phyloP scores from a whole-genome alignment of 37 sponge, comb jelly and placozoan species.

The Halichondria panicea region DNA sequence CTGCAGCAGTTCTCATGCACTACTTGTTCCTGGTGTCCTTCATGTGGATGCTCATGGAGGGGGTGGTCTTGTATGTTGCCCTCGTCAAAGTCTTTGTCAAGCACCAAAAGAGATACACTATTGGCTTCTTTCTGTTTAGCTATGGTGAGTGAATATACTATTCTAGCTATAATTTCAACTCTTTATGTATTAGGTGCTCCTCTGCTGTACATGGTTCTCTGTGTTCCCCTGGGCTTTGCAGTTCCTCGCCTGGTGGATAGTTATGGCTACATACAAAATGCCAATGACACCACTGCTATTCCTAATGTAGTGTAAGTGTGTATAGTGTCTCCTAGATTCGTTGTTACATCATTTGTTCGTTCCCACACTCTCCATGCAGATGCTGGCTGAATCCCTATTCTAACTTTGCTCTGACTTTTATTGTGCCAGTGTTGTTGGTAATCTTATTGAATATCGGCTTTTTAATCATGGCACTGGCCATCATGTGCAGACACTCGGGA shows the following conservation, averaged over 20 bases:
- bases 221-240: conserved; percentile 20
- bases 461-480: conserved; percentile 51
- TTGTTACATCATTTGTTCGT: neutral
- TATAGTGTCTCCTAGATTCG: no score
- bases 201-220: conserved; percentile 22
- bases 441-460: conserved; percentile 47
- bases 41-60: conserved; percentile 90
- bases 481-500: conserved; percentile 49
- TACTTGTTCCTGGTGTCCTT: conserved; percentile 59
- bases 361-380: conserved; percentile 4
- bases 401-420: conserved; percentile 55
- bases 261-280: conserved; percentile 33
- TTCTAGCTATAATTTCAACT: no score
- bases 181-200: conserved; percentile 10
- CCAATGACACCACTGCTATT: no score
- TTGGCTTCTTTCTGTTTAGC: conserved; percentile 18
- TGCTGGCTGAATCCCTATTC: conserved; percentile 49
- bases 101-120: neutral
- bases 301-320: neutral
- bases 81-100: conserved; percentile 63
- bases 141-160: conserved; percentile 31
- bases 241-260: no score
- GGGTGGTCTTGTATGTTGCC: conserved; percentile 56
- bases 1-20: conserved; percentile 47
- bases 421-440: conserved; percentile 57